These are phyloP conservation scores for human (Homo sapiens) DNA, from an alignment of 2,113 vertebrate genomes.

Conservation along the genomic window GRCh38 chr9:113896501-113897000, in stretches of 20 bases:
- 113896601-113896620: not conserved
- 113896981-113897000: conserved; percentile 43
- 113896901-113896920: conserved; percentile 45
- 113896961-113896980: not conserved
- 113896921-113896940: conserved; percentile 51
- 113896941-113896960: conserved; percentile 11
- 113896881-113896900: conserved; percentile 20
- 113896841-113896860: conserved; percentile 26
- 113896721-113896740: conserved; percentile 1
- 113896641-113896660: not conserved
- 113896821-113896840: not conserved
- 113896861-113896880: not conserved
- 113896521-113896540: conserved; percentile 26
- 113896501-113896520: conserved; percentile 16
- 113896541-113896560: conserved; percentile 14
- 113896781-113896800: conserved; percentile 3
- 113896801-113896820: conserved; percentile 11
- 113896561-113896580: conserved; percentile 41
- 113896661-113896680: conserved; percentile 20
- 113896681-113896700: conserved; percentile 49
- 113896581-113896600: not conserved
- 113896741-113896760: conserved; percentile 31
- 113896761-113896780: conserved; percentile 37
- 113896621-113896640: conserved; percentile 39
- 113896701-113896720: conserved; percentile 20